Evolutionary conservation across 2,113 vertebrate genomes (phyloP).

Genomic region (Anthoscopus minutus): DNA sequence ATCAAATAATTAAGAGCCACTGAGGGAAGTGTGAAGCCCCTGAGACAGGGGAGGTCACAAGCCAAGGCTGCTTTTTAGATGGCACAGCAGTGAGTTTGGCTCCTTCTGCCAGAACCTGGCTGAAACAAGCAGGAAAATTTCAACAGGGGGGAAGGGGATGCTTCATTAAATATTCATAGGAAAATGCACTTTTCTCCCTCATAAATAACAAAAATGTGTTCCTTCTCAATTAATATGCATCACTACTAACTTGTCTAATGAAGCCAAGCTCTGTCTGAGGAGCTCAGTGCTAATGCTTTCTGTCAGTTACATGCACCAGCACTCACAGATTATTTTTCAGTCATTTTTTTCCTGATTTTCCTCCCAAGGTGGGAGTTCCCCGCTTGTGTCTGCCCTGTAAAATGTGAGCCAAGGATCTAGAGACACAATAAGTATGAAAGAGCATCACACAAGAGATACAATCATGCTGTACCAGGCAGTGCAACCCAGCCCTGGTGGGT

Average conservation of each 20-base stretch:
- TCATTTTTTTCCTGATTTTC: neutral
- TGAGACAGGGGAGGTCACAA: neutral
- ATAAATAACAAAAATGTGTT: slow-evolving; percentile 14
- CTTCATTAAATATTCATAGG: slow-evolving; percentile 1
- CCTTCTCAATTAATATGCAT: slow-evolving; percentile 21
- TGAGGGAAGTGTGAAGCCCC: neutral
- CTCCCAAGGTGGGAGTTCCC: neutral
- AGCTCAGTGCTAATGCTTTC: neutral
- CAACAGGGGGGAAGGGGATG: neutral
- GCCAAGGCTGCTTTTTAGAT: neutral
- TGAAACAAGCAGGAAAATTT: neutral
- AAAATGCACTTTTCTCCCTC: neutral
- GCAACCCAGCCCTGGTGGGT: neutral
- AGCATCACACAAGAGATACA: neutral
- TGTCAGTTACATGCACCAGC: neutral
- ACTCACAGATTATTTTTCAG: neutral
- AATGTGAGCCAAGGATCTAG: neutral
- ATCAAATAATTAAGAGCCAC: neutral
- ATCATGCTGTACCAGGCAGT: neutral
- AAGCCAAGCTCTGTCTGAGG: neutral
- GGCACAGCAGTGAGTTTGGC: neutral
- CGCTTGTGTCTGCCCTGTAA: neutral
- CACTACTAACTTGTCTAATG: neutral
- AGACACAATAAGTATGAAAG: neutral
- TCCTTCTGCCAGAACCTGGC: neutral